These are phyloP conservation scores for Unio pictorum DNA, from an alignment of 2,888 invertebrate species.

Conservation along the genomic window DNA sequence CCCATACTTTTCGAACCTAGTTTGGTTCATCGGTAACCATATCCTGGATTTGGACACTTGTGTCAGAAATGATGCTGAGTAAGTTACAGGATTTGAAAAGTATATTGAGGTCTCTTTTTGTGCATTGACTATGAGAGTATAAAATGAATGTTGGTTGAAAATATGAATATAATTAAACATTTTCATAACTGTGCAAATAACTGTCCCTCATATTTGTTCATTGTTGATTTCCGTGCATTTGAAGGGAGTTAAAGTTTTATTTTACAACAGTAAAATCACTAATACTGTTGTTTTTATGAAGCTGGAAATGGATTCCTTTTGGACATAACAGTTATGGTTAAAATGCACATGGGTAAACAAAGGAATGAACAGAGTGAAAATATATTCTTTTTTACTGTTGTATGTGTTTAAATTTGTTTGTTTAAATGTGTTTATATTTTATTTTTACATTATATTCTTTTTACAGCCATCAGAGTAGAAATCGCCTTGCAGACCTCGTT, in stretches of 20 bases:
- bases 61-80: constrained; percentile 96
- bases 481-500: constrained; percentile 91
- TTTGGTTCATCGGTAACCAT: constrained; percentile 99
- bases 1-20: constrained; percentile 98
- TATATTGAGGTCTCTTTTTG: too few relatives aligned
- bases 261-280: neutral
- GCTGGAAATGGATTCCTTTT: too few relatives aligned
- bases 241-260: neutral
- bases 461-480: constrained; percentile 89
- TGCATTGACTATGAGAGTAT: too few relatives aligned
- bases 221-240: too few relatives aligned
- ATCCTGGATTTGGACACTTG: constrained; percentile 95
- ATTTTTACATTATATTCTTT: constrained; percentile 54
- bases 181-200: too few relatives aligned
- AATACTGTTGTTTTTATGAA: neutral
- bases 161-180: too few relatives aligned
- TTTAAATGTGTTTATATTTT: too few relatives aligned
- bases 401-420: neutral
- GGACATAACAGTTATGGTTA: too few relatives aligned
- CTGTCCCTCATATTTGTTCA: too few relatives aligned
- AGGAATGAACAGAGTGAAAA: neutral
- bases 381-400: neutral
- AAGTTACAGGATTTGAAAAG: constrained; percentile 72
- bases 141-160: too few relatives aligned
- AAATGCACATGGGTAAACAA: too few relatives aligned